Conservation (phyloP, 2,888 invertebrate species). For the Cheilosia variabilis region DNA sequence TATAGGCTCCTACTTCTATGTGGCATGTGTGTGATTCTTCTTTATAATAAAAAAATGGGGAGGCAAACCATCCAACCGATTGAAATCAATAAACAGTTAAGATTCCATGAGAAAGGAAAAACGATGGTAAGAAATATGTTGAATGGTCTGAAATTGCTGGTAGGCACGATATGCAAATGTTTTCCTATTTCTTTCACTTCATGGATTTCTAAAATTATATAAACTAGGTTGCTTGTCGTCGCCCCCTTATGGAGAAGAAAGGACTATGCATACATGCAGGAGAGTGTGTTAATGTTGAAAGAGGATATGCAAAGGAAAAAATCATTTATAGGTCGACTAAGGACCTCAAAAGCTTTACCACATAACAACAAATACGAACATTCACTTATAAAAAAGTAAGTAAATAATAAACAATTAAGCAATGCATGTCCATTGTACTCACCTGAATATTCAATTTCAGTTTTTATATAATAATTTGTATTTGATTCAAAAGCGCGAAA, state of each 20-base stretch:
- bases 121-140: slow-evolving; percentile 19
- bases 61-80: slow-evolving; percentile 17
- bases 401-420: background rate
- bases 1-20: background rate
- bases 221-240: slow-evolving; percentile 18
- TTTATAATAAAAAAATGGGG: slow-evolving; percentile 5
- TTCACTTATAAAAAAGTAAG: background rate
- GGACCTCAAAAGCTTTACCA: slow-evolving; percentile 3
- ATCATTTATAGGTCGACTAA: slow-evolving; percentile 12
- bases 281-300: slow-evolving; percentile 49
- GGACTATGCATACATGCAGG: slow-evolving; percentile 46
- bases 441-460: slow-evolving; percentile 6
- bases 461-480: background rate
- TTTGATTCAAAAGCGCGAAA: slow-evolving; percentile 39
- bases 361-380: slow-evolving; percentile 1
- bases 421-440: background rate
- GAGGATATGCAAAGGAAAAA: slow-evolving; percentile 19
- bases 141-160: slow-evolving; percentile 44
- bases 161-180: slow-evolving; percentile 54
- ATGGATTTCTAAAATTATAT: slow-evolving; percentile 3
- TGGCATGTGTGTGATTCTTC: slow-evolving; percentile 6
- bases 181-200: slow-evolving; percentile 5
- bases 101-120: slow-evolving; percentile 36
- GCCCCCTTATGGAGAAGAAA: background rate
- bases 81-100: slow-evolving; percentile 70